Conservation (phyloP, 2,797 vertebrate genomes). For the Parambassis ranga region DNA sequence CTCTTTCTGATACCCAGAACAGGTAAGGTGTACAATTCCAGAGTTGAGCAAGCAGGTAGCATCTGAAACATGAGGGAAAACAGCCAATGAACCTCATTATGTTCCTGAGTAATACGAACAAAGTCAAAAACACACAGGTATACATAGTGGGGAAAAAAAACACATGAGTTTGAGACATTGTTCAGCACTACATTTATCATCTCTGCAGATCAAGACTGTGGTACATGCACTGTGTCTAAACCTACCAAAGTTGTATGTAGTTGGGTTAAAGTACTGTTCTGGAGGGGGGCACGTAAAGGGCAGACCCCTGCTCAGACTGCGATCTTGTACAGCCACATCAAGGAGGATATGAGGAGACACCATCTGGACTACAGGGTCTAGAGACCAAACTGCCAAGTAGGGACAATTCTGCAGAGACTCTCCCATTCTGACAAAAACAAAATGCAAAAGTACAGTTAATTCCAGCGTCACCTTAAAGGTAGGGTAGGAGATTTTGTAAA, state of each 20-base stretch:
- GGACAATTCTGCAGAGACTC: conserved; percentile 91
- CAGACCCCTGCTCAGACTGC: conserved; percentile 89
- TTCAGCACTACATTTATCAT: neutral
- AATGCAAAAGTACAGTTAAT: neutral
- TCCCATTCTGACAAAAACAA: conserved; percentile 80
- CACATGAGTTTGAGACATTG: no score
- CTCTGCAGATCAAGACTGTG: neutral
- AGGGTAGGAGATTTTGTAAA: no score
- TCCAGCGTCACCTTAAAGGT: neutral
- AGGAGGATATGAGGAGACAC: conserved; percentile 82
- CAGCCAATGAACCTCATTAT: neutral
- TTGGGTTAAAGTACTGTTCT: conserved; percentile 94
- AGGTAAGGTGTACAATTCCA: conserved; percentile 91
- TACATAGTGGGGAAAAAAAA: no score
- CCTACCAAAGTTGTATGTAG: conserved; percentile 94
- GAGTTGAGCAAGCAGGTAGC: conserved; percentile 89
- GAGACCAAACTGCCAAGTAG: conserved; percentile 93
- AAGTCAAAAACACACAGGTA: neutral
- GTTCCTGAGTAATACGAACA: no score
- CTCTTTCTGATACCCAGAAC: conserved; percentile 95
- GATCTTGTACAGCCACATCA: conserved; percentile 89
- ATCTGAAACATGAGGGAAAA: conserved; percentile 76
- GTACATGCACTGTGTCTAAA: neutral
- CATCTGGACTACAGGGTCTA: conserved; percentile 86
- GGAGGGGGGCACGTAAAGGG: conserved; percentile 90